Conservation (phyloP, 2,113 vertebrate genomes). For the Fukomys damarensis region DNA sequence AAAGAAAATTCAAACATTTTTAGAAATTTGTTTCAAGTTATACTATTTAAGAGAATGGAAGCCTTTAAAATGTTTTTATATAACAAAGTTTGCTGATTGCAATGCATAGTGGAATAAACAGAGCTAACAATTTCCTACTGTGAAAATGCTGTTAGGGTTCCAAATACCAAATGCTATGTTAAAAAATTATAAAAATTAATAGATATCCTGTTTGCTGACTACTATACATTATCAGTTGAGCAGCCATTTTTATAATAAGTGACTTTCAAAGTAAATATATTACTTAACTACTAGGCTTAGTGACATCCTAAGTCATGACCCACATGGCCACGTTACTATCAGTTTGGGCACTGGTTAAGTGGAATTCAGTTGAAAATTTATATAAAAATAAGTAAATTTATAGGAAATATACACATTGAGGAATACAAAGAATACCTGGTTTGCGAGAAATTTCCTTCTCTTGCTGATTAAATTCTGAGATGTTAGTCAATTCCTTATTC, state of each 20-base stretch:
- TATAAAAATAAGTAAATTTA: conserved; percentile 42
- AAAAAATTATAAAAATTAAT: conserved; percentile 13
- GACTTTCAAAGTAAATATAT: conserved; percentile 29
- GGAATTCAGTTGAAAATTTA: conserved; percentile 58
- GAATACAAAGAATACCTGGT: conserved; percentile 64
- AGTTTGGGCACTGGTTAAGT: not conserved
- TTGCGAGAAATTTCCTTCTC: conserved; percentile 63
- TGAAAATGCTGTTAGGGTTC: conserved; percentile 50
- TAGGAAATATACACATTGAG: conserved; percentile 54
- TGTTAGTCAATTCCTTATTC: conserved; percentile 10
- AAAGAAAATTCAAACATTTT: not conserved
- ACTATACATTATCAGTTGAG: conserved; percentile 21
- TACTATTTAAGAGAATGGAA: not conserved
- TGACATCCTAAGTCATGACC: not conserved
- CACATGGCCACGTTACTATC: not conserved
- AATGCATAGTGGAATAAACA: not conserved
- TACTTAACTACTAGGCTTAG: conserved; percentile 17
- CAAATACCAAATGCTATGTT: not conserved
- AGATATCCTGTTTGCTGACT: conserved; percentile 47
- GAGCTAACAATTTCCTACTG: conserved; percentile 9
- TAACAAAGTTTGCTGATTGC: not conserved
- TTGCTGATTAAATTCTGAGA: conserved; percentile 66
- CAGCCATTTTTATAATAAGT: conserved; percentile 12
- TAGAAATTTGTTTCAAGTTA: not conserved
- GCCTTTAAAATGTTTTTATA: conserved; percentile 54